Evolutionary conservation across 2,888 invertebrate genomes (phyloP).

Genomic region (Rhyacophila evoluta): DNA sequence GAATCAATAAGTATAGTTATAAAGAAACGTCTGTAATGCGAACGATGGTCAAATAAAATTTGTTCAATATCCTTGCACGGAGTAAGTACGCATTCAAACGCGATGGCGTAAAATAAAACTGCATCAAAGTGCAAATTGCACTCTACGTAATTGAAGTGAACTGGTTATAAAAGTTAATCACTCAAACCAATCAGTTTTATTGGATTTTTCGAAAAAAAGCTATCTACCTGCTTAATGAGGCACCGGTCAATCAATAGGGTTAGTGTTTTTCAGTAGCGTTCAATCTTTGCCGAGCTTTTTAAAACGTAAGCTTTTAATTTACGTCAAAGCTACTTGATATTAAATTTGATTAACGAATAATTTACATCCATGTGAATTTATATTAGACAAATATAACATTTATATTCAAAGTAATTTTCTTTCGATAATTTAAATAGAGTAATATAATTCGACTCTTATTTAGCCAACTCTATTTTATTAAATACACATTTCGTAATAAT

Average conservation of each 20-base stretch:
- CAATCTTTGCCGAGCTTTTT: background rate
- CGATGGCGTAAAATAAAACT: conserved; percentile 32
- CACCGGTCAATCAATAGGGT: conserved; percentile 34
- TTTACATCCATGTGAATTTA: no score
- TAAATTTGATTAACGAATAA: no score
- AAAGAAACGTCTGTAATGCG: background rate
- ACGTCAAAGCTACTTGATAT: no score
- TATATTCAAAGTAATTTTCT: no score
- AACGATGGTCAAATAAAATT: background rate
- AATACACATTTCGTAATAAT: no score
- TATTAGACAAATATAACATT: no score
- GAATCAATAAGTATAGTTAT: background rate
- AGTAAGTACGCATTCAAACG: conserved; percentile 1
- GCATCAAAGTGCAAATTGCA: conserved; percentile 51
- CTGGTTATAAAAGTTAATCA: conserved; percentile 53
- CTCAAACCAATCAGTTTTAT: conserved; percentile 52
- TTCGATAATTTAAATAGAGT: no score
- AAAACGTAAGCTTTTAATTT: no score
- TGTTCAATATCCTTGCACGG: background rate
- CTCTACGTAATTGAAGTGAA: conserved; percentile 49
- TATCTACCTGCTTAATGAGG: conserved; percentile 20
- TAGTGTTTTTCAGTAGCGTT: background rate
- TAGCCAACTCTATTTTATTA: no score
- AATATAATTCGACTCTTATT: no score
- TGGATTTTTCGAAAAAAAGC: conserved; percentile 30